A percentile compares a stretch with the other conserved stretches of the same genome.
Evolutionary conservation across 2,888 invertebrate species (phyloP).

Genomic region (Strigamia transsilvanica): DNA sequence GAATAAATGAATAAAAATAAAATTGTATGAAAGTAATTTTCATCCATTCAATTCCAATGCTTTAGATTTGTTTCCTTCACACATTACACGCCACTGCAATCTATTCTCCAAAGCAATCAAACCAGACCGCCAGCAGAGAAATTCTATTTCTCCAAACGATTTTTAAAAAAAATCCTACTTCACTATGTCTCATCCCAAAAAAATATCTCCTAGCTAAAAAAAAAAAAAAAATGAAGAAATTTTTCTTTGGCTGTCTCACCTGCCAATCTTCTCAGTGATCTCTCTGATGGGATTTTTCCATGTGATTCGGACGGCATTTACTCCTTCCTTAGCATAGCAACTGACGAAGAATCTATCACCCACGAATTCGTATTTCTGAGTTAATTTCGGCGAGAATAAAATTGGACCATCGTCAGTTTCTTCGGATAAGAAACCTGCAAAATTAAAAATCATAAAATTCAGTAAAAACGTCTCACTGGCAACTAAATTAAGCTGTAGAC

Average conservation of each 20-base stretch:
- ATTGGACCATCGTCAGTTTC: not conserved
- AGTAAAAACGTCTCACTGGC: no score
- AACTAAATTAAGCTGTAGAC: no score
- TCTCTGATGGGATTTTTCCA: conserved; percentile 50
- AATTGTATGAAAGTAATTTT: conserved; percentile 36
- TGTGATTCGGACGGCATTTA: conserved; percentile 48
- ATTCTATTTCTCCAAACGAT: conserved; percentile 14
- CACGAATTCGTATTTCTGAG: conserved; percentile 5
- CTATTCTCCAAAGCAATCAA: conserved; percentile 10
- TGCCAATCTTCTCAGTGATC: conserved; percentile 45
- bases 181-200: conserved; percentile 6
- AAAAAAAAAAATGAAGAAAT: not conserved
- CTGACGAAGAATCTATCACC: conserved; percentile 38
- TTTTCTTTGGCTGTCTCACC: conserved; percentile 26
- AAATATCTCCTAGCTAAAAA: not conserved
- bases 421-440: not conserved
- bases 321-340: conserved; percentile 48
- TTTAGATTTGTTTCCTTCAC: not conserved
- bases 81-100: conserved; percentile 29
- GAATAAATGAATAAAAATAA: not conserved
- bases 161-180: conserved; percentile 5
- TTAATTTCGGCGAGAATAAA: not conserved
- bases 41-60: conserved; percentile 21
- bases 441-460: not conserved
- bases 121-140: conserved; percentile 26